Conservation (phyloP, 2,113 vertebrate genomes). For the Nicator chloris region DNA sequence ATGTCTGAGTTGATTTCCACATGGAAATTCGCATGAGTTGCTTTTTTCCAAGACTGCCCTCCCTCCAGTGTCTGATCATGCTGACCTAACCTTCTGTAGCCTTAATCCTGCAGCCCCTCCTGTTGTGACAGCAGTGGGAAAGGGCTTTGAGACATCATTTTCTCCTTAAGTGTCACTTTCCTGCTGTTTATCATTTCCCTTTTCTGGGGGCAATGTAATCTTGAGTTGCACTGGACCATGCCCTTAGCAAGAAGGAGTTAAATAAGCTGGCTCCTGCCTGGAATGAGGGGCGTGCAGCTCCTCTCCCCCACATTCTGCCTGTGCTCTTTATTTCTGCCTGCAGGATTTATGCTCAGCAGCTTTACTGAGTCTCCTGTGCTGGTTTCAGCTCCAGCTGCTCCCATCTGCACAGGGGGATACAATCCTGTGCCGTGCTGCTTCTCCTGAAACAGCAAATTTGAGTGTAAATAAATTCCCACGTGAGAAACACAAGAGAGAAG, state of each 20-base stretch:
- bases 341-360: neutral
- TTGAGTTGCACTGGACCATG: neutral
- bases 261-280: neutral
- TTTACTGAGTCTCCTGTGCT: neutral
- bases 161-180: neutral
- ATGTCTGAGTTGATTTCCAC: neutral
- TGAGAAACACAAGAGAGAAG: neutral
- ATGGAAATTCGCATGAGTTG: neutral
- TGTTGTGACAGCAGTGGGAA: neutral
- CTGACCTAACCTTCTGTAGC: neutral
- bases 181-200: neutral
- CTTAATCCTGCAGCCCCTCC: neutral
- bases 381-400: constrained; percentile 23
- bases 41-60: neutral
- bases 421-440: neutral
- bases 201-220: neutral
- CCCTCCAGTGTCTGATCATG: accelerated
- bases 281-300: neutral
- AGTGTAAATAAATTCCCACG: neutral
- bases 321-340: neutral
- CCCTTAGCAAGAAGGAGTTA: neutral
- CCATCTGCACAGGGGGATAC: neutral
- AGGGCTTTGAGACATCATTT: accelerated
- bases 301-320: neutral
- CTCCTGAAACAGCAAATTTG: neutral